Evolutionary conservation across 2,888 invertebrate species (phyloP).

Genomic region (Tetheella fluctuosa): DNA sequence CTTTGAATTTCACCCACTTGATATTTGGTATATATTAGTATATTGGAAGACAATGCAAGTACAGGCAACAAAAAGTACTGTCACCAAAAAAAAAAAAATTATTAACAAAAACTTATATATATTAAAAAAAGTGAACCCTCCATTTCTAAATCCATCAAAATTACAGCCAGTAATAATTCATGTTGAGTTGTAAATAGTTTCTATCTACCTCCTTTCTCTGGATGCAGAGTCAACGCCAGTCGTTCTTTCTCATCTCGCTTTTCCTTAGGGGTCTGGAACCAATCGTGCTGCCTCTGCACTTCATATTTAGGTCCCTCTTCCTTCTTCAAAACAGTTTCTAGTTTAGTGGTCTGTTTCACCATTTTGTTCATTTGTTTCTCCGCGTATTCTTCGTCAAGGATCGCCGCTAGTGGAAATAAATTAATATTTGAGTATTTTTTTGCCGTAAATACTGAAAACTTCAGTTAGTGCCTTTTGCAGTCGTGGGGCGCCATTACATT

Average conservation of each 20-base stretch:
- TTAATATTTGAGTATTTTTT: neutral
- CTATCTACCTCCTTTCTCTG: conserved; percentile 57
- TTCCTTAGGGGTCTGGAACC: conserved; percentile 95
- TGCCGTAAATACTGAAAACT: too few relatives aligned
- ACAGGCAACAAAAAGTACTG: too few relatives aligned
- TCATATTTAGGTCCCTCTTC: conserved; percentile 64
- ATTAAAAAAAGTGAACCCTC: too few relatives aligned
- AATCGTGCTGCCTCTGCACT: conserved; percentile 82
- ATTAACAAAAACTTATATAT: too few relatives aligned
- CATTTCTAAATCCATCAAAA: too few relatives aligned
- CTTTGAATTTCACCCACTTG: neutral
- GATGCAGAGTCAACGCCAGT: conserved; percentile 73
- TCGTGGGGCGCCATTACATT: too few relatives aligned
- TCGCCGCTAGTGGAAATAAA: conserved; percentile 76
- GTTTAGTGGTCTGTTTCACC: conserved; percentile 92
- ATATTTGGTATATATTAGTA: too few relatives aligned
- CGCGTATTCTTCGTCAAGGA: conserved; percentile 93
- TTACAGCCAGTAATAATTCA: too few relatives aligned
- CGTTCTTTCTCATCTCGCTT: conserved; percentile 90
- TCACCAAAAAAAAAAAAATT: too few relatives aligned
- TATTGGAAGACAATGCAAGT: too few relatives aligned
- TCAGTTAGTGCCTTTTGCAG: too few relatives aligned
- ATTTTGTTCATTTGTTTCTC: conserved; percentile 92
- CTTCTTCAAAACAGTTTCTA: conserved; percentile 65
- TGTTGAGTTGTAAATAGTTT: too few relatives aligned